Evolutionary conservation across 2,888 invertebrate species (phyloP).

Genomic region (Bimastos eiseni): DNA sequence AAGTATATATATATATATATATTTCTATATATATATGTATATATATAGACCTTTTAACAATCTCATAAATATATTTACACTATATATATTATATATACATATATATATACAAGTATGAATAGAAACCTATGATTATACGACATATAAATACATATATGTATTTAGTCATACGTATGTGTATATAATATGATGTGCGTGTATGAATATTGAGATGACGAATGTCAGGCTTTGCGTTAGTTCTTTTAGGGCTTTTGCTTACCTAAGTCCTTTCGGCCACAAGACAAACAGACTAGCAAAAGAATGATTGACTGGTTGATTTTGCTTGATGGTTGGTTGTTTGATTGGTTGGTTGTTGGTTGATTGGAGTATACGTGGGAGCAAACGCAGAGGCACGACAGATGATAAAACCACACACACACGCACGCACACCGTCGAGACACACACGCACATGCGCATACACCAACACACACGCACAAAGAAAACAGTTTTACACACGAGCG

Average conservation of each 20-base stretch:
- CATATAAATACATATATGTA: too few species aligned
- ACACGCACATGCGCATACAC: too few species aligned
- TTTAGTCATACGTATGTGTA: background rate
- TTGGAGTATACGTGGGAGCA: background rate
- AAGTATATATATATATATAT: background rate
- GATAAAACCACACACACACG: too few species aligned
- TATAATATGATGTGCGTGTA: background rate
- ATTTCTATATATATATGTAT: too few species aligned
- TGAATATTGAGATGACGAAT: background rate
- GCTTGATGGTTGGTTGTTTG: background rate
- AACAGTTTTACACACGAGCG: too few species aligned
- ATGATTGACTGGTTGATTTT: background rate
- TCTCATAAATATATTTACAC: too few species aligned
- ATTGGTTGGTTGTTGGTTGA: background rate
- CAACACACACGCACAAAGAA: too few species aligned
- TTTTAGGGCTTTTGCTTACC: background rate
- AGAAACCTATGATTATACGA: too few species aligned
- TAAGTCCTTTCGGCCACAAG: background rate
- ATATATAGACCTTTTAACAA: too few species aligned
- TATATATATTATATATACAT: background rate
- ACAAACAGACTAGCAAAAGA: background rate
- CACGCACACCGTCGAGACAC: too few species aligned
- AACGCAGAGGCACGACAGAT: background rate
- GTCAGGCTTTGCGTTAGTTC: background rate
- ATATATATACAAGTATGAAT: too few species aligned